Conservation (phyloP, 2,888 invertebrate genomes). For the Cinara cedri region DNA sequence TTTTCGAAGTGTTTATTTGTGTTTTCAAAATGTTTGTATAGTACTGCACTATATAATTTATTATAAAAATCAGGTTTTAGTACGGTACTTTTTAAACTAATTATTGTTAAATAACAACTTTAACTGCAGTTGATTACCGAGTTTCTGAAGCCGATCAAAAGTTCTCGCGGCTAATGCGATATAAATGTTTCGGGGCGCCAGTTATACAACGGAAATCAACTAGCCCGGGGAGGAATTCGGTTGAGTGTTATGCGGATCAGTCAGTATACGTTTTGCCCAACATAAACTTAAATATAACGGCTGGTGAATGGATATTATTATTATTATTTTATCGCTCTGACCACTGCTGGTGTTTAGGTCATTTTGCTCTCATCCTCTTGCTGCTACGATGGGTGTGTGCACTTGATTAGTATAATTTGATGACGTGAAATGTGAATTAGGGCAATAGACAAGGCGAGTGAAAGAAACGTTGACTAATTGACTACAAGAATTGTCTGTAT, state of each 20-base stretch:
- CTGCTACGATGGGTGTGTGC: no score
- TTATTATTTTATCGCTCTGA: conserved; percentile 16
- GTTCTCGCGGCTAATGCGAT: conserved; percentile 18
- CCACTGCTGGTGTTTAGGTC: background rate
- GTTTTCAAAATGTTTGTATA: no score
- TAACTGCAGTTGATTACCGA: background rate
- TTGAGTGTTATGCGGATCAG: background rate
- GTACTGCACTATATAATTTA: no score
- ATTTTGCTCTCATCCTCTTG: background rate
- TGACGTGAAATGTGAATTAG: background rate
- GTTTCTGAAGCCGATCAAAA: background rate
- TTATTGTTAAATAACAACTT: no score
- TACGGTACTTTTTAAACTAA: no score
- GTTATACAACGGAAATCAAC: conserved; percentile 5
- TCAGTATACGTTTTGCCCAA: background rate
- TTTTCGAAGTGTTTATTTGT: no score
- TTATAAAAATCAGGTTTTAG: no score
- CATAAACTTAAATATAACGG: conserved; percentile 3
- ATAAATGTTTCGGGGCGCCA: background rate
- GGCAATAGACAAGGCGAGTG: no score
- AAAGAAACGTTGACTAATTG: no score
- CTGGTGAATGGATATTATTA: background rate
- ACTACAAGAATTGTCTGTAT: no score
- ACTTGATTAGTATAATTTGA: conserved; percentile 1
- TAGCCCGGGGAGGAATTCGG: background rate